Evolutionary conservation across 2,888 invertebrate genomes (phyloP), one percentile per base, ranked within the genome.

Genomic region (Pardosa pseudoannulata): DNA sequence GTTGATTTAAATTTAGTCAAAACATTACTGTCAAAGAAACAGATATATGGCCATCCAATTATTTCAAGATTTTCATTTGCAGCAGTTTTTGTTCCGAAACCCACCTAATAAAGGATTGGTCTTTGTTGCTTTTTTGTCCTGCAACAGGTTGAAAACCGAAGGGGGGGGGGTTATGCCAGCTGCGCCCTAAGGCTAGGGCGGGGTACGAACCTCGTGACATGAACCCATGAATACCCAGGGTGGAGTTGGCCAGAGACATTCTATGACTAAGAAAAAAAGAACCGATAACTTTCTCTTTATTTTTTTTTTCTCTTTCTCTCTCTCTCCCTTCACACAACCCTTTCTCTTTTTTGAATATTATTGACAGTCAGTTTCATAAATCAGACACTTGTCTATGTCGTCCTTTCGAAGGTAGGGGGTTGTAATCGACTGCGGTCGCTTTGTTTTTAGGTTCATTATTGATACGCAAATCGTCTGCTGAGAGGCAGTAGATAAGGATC

Each of bases 221-320:
- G 82, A 83, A 83, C 76, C 76, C 50, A 83, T 83, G 82, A 83
- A 83, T 83, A 83, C 82, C 76, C 50, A 70, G 83, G 83, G 83
- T 85, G 83, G 83, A 85, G 83, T 76, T 83, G 67, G 19, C 73
- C 76, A 78, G 39, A 85, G 78, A 85, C 78, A 85, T 76, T 80
- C 65, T 56, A 11, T 56, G 56, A 11, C 3, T 19, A 56, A n/a
- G 19, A 16, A 56, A 23, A 23, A 56, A 56, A 56, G 23, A 56
- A 46, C 16, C 41, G 41, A 46, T 46, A 46, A 46, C 41, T 46
- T 46, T 46, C 41, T 13, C 41, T 19, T 23, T 23, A 2, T 23
- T 6, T 11, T 46, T 23, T 23, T 19, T 23, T 56, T 23, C 56
- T 3, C 56, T 56, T 16, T 19, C 23, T 36, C 9, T 36, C 9